These are phyloP conservation scores for Syrista parreyssii DNA, from an alignment of 2,888 invertebrate genomes.

Conservation along the genomic window DNA sequence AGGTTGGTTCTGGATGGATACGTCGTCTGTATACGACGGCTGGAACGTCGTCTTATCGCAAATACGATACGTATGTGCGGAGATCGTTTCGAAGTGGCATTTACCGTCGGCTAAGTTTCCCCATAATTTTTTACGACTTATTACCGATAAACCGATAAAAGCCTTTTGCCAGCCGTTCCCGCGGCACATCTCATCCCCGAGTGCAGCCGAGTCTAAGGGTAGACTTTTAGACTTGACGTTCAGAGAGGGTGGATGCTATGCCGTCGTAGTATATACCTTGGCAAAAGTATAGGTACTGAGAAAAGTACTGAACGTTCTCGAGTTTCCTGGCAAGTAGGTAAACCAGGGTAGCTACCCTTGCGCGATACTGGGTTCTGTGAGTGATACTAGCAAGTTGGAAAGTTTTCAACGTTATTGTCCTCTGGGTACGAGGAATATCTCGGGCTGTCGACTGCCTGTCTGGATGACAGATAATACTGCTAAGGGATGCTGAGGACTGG, in stretches of 20 bases:
- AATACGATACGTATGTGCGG: not conserved
- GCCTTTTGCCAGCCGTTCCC: not conserved
- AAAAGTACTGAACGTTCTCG: not conserved
- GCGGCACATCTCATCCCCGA: not conserved
- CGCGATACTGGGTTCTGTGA: not conserved
- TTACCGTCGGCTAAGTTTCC: not conserved
- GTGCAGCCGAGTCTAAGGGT: not conserved
- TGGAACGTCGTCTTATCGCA: not conserved
- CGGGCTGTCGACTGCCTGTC: not conserved
- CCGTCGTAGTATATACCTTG: not conserved
- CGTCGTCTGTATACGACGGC: not conserved
- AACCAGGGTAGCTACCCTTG: not conserved
- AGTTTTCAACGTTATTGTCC: not conserved
- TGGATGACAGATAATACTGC: not conserved
- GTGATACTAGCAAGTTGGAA: not conserved
- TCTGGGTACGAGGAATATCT: not conserved
- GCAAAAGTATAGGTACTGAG: not conserved
- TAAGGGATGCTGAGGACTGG: not conserved
- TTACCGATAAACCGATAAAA: slow-evolving; percentile 10
- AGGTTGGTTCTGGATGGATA: not conserved
- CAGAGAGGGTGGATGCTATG: not conserved
- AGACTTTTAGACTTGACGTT: not conserved
- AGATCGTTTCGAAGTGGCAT: not conserved
- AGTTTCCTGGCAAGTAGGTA: not conserved
- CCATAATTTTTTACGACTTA: slow-evolving; percentile 19